A percentile compares a stretch with the other conserved stretches of the same genome.
These are phyloP conservation scores for Agraylea sexmaculata DNA, from an alignment of 1,140 invertebrate genomes.

Conservation along the genomic window DNA sequence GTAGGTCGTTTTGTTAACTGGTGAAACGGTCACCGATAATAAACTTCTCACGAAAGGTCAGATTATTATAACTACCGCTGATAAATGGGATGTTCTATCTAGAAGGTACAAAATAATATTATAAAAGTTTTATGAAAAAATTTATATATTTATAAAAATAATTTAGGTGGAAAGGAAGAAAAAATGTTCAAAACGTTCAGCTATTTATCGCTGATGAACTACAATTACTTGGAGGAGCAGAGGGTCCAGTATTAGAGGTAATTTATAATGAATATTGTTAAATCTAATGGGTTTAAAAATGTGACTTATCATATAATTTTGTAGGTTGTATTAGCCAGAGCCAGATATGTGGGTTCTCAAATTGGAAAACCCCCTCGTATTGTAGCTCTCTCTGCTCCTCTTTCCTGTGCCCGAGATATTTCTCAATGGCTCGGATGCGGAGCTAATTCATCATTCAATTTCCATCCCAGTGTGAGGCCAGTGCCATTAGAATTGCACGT, in stretches of 20 bases:
- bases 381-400: slow-evolving; percentile 85
- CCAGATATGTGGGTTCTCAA: slow-evolving; percentile 95
- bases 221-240: slow-evolving; percentile 80
- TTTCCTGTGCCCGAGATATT: slow-evolving; percentile 92
- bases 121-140: neutral
- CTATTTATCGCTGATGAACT: slow-evolving; percentile 97
- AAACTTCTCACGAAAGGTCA: slow-evolving; percentile 88
- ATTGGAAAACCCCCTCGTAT: slow-evolving; percentile 63
- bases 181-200: slow-evolving; percentile 95
- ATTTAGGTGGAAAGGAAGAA: slow-evolving; percentile 90
- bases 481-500: slow-evolving; percentile 92
- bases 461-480: slow-evolving; percentile 94
- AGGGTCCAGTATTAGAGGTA: slow-evolving; percentile 81
- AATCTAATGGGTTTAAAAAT: no score
- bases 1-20: slow-evolving; percentile 80
- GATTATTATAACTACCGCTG: slow-evolving; percentile 91
- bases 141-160: slow-evolving; percentile 8
- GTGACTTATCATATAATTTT: no score
- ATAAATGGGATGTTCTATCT: slow-evolving; percentile 98
- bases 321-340: slow-evolving; percentile 85
- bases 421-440: slow-evolving; percentile 94
- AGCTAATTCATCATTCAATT: slow-evolving; percentile 91
- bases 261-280: neutral
- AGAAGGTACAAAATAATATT: slow-evolving; percentile 38
- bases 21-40: slow-evolving; percentile 94